Conservation (phyloP, 64 coral and sea anemone species). For the Trachythela sp. region DNA sequence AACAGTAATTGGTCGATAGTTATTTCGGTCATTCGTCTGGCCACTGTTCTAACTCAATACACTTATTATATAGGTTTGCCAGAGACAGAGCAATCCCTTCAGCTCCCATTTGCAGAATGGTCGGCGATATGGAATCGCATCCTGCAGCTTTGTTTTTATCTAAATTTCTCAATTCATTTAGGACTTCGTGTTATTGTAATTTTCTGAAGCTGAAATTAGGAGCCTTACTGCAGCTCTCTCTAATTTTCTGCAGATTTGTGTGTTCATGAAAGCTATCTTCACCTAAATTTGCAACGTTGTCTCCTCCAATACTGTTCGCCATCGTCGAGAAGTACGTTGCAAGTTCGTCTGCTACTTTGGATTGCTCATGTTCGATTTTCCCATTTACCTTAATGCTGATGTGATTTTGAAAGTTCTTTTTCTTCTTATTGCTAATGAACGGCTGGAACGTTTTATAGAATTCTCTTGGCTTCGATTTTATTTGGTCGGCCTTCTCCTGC, state of each 20-base stretch:
- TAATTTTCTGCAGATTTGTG: neutral
- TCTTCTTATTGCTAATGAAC: slow-evolving; percentile 7
- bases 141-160: slow-evolving; percentile 28
- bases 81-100: neutral
- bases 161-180: slow-evolving; percentile 26
- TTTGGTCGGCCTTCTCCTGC: neutral
- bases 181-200: neutral
- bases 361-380: neutral
- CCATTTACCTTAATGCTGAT: neutral
- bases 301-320: slow-evolving; percentile 35
- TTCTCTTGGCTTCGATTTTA: slow-evolving; percentile 35
- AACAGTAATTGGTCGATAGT: slow-evolving; percentile 20
- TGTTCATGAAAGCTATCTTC: neutral
- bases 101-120: neutral
- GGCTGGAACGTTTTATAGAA: slow-evolving; percentile 29
- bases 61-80: slow-evolving; percentile 38
- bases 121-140: slow-evolving; percentile 11
- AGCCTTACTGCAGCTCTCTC: neutral
- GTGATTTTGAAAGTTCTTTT: neutral
- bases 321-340: slow-evolving; percentile 39
- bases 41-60: slow-evolving; percentile 23
- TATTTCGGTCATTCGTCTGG: neutral
- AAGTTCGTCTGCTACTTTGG: slow-evolving; percentile 19
- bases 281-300: neutral
- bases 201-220: slow-evolving; percentile 17